A percentile compares a stretch with the other conserved stretches of the same genome.
Evolutionary conservation across 2,797 vertebrate species (phyloP).

Genomic region (Mormyrops boulengeri): DNA sequence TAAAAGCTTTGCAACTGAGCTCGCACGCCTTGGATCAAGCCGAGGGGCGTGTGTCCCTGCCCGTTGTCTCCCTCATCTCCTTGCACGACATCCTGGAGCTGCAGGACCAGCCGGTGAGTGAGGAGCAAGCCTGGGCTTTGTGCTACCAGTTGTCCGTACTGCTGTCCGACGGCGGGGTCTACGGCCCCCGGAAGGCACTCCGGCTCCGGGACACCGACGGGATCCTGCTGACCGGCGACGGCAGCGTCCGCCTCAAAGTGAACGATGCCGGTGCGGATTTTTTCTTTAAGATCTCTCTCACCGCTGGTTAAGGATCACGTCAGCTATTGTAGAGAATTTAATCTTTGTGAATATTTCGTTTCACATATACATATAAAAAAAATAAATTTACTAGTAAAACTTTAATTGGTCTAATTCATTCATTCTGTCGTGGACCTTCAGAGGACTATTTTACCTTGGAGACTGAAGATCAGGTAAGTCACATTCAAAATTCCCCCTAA

Average conservation of each 20-base stretch:
- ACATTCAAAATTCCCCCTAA: background rate
- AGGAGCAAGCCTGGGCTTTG: constrained; percentile 67
- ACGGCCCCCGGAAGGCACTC: constrained; percentile 16
- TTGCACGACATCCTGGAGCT: constrained; percentile 49
- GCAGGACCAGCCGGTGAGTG: constrained; percentile 53
- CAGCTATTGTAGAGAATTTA: background rate
- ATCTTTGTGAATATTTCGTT: background rate
- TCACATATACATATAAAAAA: background rate
- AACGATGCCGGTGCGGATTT: constrained; percentile 20
- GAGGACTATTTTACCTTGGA: constrained; percentile 31
- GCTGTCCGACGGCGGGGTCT: constrained; percentile 25
- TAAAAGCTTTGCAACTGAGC: background rate
- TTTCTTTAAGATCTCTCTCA: background rate
- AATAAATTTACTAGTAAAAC: background rate
- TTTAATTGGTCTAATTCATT: background rate
- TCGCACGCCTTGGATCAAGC: background rate
- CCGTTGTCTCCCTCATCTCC: constrained; percentile 35
- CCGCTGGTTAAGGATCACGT: background rate
- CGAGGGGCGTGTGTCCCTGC: constrained; percentile 16
- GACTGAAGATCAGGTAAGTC: constrained; percentile 39
- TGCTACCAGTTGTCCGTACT: constrained; percentile 57
- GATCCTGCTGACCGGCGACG: constrained; percentile 52
- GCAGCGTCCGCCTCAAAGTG: constrained; percentile 43
- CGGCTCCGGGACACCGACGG: constrained; percentile 41
- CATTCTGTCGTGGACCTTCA: background rate